These are phyloP conservation scores for Carassius auratus DNA, from an alignment of 2,113 vertebrate genomes.

Conservation along the genomic window DNA sequence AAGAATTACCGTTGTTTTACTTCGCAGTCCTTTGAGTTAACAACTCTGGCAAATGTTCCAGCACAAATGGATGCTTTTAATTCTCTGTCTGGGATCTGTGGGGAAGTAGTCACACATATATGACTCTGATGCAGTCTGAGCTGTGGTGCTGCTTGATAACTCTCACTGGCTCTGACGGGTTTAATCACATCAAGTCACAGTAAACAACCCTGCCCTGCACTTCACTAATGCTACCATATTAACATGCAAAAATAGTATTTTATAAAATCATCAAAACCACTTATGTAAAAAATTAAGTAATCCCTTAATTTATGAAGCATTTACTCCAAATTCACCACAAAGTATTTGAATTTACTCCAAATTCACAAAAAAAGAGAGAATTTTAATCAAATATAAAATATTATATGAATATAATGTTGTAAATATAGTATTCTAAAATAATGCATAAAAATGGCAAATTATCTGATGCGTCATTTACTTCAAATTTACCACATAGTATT, in stretches of 20 bases:
- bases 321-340: too few relatives aligned
- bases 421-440: background rate
- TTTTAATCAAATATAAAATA: too few relatives aligned
- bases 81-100: background rate
- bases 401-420: too few relatives aligned
- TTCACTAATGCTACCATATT: background rate
- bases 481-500: background rate
- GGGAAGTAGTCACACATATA: background rate
- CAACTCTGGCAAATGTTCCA: background rate
- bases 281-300: too few relatives aligned
- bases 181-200: background rate
- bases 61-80: background rate
- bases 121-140: conserved; percentile 5
- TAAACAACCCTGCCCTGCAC: background rate
- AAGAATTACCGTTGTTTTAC: background rate
- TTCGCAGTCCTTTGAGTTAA: background rate
- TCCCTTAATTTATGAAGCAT: too few relatives aligned
- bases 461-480: background rate
- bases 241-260: background rate
- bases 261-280: too few relatives aligned
- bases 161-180: background rate
- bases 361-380: too few relatives aligned
- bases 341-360: too few relatives aligned
- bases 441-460: background rate
- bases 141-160: conserved; percentile 59